phyloP scores from a whole-genome alignment of 2,888 invertebrate species.

The Lasioglossum vierecki region DNA sequence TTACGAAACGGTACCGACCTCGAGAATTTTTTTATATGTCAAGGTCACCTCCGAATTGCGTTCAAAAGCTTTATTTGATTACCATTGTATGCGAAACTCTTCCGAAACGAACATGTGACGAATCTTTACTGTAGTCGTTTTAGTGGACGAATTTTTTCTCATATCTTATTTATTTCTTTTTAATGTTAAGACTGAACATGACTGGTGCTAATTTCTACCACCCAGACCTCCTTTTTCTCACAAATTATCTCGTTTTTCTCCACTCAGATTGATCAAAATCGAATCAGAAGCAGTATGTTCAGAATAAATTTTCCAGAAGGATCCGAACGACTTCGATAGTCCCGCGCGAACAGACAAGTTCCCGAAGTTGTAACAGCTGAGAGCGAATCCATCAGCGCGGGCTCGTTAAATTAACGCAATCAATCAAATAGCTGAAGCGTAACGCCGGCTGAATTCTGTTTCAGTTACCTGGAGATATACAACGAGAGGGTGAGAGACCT shows the following conservation, averaged over 20 bases:
- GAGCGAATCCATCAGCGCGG: not conserved
- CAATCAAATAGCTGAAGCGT: slow-evolving; percentile 27
- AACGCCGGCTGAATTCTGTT: slow-evolving; percentile 52
- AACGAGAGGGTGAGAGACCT: slow-evolving; percentile 90
- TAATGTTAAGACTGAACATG: not conserved
- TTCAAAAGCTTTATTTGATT: too few relatives aligned
- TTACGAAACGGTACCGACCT: not conserved
- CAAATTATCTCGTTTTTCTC: not conserved
- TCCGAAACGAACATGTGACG: not conserved
- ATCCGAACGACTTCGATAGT: not conserved
- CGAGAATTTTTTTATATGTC: not conserved
- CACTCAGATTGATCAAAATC: not conserved
- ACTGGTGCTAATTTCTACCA: not conserved
- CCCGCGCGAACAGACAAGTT: not conserved
- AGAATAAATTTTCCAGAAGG: not conserved
- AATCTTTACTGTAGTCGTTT: not conserved
- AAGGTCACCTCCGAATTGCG: too few relatives aligned
- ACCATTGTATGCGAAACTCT: too few relatives aligned
- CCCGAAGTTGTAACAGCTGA: not conserved
- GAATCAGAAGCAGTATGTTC: not conserved
- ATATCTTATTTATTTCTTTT: not conserved
- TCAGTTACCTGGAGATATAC: slow-evolving; percentile 85
- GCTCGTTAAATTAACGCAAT: slow-evolving; percentile 25
- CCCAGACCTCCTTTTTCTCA: not conserved
- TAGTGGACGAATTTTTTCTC: not conserved